Evolutionary conservation across 2,113 vertebrate genomes (phyloP), one percentile per base, ranked within the genome.

Genomic region (Microtus pennsylvanicus): DNA sequence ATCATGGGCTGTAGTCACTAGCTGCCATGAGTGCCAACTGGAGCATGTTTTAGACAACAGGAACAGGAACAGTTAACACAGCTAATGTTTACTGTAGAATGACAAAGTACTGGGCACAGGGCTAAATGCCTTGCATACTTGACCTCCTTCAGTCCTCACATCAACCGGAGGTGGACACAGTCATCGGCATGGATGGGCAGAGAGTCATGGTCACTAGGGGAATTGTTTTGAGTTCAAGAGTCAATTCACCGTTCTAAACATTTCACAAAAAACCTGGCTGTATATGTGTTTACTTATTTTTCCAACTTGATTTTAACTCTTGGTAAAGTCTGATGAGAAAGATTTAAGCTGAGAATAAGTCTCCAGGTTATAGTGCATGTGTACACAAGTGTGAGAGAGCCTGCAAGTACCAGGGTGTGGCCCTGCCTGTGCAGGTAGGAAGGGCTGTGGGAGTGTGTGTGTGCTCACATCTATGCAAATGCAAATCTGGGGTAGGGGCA

Each of bases 61-160:
- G 67, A 96, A 94, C 75, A 63, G 35, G 52, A 33, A 89, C 63
- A 80, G 89, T 94, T 42, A 70, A 93, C 91, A 89, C 1, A 77
- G 94, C 76, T 89, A 65, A 76, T 82, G 50, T 86, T 61, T 86
- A 78, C 11, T 47, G 33, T 17, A 42, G 38, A 75, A 58, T 61
- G 17, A 92, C 81, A 69, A 0, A 4, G 81, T 63, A 16, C 86
- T 61, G n/a, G 76, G 76, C 80, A 61, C 74, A n/a, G 70, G 87
- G 75, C 83, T 81, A 50, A 80, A 89, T 8, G 24, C 69, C 55
- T n/a, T 13, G 5, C 17, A 12, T 38, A 69, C 63, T 88, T 94
- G 77, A 80, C 47, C n/a, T 91, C 75, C 63, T 42, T 19, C 0
- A 30, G 28, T 17, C 77, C 86, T 81, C 69, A 24, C 65, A 42